Evolutionary conservation across 2,888 invertebrate species (phyloP).

Genomic region (Plemyria rubiginata): DNA sequence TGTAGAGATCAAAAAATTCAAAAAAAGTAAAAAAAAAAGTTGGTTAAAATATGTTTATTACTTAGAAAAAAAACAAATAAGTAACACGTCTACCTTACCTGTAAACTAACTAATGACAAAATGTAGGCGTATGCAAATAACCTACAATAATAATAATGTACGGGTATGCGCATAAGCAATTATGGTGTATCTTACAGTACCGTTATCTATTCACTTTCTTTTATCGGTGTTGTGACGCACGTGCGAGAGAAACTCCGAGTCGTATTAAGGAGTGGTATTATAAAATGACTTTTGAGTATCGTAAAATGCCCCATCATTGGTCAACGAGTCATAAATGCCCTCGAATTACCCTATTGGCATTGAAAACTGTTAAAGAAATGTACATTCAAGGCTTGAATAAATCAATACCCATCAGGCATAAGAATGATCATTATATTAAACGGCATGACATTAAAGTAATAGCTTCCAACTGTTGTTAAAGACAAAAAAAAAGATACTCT

Average conservation of each 20-base stretch:
- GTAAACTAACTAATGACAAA: too few relatives aligned
- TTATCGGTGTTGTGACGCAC: conserved; percentile 47
- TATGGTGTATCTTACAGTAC: conserved; percentile 60
- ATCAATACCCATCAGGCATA: conserved; percentile 26
- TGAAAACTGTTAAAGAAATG: conserved; percentile 27
- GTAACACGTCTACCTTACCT: background rate
- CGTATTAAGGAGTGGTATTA: conserved; percentile 38
- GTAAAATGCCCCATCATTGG: conserved; percentile 1
- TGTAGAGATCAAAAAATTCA: too few relatives aligned
- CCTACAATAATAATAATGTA: background rate
- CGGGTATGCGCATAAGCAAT: background rate
- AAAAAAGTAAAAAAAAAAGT: too few relatives aligned
- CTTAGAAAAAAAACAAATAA: background rate
- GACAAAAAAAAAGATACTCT: background rate
- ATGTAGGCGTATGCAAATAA: too few relatives aligned
- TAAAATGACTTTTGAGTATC: conserved; percentile 3
- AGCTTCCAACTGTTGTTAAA: background rate
- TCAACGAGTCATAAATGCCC: conserved; percentile 8
- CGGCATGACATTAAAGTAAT: background rate
- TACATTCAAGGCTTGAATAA: conserved; percentile 17
- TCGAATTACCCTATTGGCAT: conserved; percentile 14
- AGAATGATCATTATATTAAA: conserved; percentile 18
- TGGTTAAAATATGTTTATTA: too few relatives aligned
- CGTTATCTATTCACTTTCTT: conserved; percentile 79
- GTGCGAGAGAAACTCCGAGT: conserved; percentile 54